These are phyloP conservation scores for Physocephala rufipes DNA, from an alignment of 2,888 invertebrate genomes.

Conservation along the genomic window DNA sequence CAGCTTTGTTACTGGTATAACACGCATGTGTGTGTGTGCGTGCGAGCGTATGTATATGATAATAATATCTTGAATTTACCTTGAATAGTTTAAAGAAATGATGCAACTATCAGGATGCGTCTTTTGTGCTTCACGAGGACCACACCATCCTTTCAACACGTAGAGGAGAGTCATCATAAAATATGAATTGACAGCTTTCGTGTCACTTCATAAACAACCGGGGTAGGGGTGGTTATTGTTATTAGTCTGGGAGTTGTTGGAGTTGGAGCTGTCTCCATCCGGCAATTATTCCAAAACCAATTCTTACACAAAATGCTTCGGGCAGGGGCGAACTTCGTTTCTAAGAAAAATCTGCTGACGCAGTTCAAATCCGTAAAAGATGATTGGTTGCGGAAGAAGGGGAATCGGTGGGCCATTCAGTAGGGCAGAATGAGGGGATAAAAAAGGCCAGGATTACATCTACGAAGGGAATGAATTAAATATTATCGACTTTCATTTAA, in stretches of 20 bases:
- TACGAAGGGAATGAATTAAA: too few relatives aligned
- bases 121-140: neutral
- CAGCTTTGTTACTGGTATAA: too few relatives aligned
- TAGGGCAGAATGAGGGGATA: too few relatives aligned
- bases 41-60: neutral
- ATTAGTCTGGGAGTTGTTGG: slow-evolving; percentile 19
- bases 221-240: too few relatives aligned
- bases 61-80: slow-evolving; percentile 18
- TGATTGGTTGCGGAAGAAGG: neutral
- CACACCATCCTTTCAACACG: neutral
- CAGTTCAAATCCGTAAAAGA: slow-evolving; percentile 5
- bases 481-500: too few relatives aligned
- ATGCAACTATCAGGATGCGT: slow-evolving; percentile 3
- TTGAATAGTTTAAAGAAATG: slow-evolving; percentile 19
- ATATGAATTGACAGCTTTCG: slow-evolving; percentile 63
- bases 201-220: slow-evolving; percentile 43
- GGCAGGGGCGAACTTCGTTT: neutral
- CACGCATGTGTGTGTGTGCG: neutral
- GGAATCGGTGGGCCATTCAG: too few relatives aligned
- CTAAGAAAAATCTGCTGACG: neutral
- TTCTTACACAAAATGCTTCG: slow-evolving; percentile 8
- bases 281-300: slow-evolving; percentile 24
- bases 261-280: slow-evolving; percentile 24
- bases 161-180: slow-evolving; percentile 41
- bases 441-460: too few relatives aligned